phyloP scores from a whole-genome alignment of 2,113 vertebrate species.

The Pelecanoides urinatrix region DNA sequence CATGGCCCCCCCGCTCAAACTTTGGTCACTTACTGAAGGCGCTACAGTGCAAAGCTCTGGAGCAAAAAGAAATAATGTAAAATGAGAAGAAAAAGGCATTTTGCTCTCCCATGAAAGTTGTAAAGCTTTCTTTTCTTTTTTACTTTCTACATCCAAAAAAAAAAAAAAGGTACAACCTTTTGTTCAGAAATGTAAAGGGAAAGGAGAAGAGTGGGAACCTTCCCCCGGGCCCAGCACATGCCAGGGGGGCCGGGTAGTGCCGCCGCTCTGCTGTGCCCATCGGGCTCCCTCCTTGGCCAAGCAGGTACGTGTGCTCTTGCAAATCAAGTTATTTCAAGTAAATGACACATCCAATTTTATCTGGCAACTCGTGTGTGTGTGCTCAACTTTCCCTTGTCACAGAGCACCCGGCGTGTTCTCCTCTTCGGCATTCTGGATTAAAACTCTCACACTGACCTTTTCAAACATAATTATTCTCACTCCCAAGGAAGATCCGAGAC shows the following conservation, averaged over 20 bases:
- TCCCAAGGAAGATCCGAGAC: not conserved
- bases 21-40: not conserved
- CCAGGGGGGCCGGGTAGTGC: not conserved
- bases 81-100: not conserved
- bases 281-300: not conserved
- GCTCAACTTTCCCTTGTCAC: not conserved
- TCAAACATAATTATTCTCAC: not conserved
- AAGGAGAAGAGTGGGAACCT: not conserved
- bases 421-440: not conserved
- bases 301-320: not conserved
- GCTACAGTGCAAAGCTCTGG: not conserved
- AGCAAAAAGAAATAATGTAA: not conserved
- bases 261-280: fast-evolving
- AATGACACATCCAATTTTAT: not conserved
- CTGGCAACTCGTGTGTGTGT: fast-evolving
- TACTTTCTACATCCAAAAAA: not conserved
- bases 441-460: not conserved
- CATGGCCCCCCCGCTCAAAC: not conserved
- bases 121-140: not conserved
- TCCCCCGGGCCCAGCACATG: fast-evolving
- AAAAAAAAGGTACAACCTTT: not conserved
- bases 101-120: not conserved
- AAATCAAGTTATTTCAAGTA: not conserved
- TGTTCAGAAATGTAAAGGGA: not conserved
- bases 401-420: fast-evolving